A percentile compares a stretch with the other conserved stretches of the same genome.
These are phyloP conservation scores for Eupithecia insigniata DNA, from an alignment of 2,888 invertebrate genomes.

Conservation along the genomic window DNA sequence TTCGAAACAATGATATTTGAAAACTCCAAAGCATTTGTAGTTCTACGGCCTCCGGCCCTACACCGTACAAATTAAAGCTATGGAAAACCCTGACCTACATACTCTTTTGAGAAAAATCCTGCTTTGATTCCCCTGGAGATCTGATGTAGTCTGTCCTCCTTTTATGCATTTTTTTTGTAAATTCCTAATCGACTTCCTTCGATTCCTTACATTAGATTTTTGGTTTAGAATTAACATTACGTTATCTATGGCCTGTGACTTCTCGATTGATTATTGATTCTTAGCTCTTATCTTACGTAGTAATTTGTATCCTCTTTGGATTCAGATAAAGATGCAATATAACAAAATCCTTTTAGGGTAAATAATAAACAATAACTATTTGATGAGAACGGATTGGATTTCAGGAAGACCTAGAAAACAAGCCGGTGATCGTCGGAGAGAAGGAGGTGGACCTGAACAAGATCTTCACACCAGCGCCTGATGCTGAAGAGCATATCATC, in stretches of 20 bases:
- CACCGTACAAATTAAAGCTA: too few relatives aligned
- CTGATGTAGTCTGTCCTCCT: not conserved
- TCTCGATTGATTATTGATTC: not conserved
- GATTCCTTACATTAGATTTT: too few relatives aligned
- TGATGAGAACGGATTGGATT: constrained; percentile 39
- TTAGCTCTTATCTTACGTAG: too few relatives aligned
- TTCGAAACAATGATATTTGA: not conserved
- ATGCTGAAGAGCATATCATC: constrained; percentile 90
- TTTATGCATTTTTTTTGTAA: too few relatives aligned
- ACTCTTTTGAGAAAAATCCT: not conserved
- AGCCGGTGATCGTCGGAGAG: constrained; percentile 83
- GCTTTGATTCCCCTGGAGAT: not conserved
- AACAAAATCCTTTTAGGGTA: not conserved
- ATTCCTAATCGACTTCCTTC: too few relatives aligned
- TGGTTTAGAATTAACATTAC: too few relatives aligned
- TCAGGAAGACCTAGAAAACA: constrained; percentile 86
- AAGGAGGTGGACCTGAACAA: constrained; percentile 92
- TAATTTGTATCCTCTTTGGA: too few relatives aligned
- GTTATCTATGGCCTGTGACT: too few relatives aligned
- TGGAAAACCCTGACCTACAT: not conserved
- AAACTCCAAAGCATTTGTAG: too few relatives aligned
- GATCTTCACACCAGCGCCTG: constrained; percentile 94
- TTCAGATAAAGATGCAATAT: not conserved
- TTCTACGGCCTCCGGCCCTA: too few relatives aligned
- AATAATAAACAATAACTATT: not conserved